Evolutionary conservation across 2,113 vertebrate species (phyloP).

Genomic region (Ammodytes dubius): DNA sequence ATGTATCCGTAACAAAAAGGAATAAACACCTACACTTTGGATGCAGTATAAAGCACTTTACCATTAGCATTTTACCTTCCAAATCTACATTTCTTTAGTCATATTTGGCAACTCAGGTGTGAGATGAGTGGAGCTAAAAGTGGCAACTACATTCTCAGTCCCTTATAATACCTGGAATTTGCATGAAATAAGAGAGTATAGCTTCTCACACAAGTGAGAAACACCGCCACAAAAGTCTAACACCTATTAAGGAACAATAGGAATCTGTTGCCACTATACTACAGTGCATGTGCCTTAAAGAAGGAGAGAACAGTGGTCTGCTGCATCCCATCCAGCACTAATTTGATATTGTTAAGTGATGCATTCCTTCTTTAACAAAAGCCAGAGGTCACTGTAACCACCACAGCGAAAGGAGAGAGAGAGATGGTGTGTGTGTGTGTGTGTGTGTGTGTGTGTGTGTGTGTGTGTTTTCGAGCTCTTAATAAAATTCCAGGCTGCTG

Average conservation of each 20-base stretch:
- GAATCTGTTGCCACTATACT: background rate
- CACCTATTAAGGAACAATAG: slow-evolving; percentile 18
- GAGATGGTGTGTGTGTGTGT: slow-evolving; percentile 1
- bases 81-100: background rate
- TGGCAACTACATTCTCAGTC: background rate
- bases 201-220: slow-evolving; percentile 43
- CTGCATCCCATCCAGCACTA: slow-evolving; percentile 45
- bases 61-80: background rate
- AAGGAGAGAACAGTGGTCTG: slow-evolving; percentile 1
- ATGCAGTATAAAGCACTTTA: background rate
- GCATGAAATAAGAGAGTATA: background rate
- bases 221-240: slow-evolving; percentile 20
- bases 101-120: background rate
- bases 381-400: slow-evolving; percentile 52
- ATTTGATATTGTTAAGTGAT: slow-evolving; percentile 78
- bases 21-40: background rate
- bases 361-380: slow-evolving; percentile 76
- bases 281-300: background rate
- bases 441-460: background rate
- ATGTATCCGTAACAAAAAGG: background rate
- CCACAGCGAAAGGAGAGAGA: slow-evolving; percentile 30
- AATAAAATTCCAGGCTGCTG: slow-evolving; percentile 13
- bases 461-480: slow-evolving; percentile 18
- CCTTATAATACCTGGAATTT: slow-evolving; percentile 2
- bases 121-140: background rate